phyloP scores from a whole-genome alignment of 1,140 invertebrate species.

The Ostrea edulis region DNA sequence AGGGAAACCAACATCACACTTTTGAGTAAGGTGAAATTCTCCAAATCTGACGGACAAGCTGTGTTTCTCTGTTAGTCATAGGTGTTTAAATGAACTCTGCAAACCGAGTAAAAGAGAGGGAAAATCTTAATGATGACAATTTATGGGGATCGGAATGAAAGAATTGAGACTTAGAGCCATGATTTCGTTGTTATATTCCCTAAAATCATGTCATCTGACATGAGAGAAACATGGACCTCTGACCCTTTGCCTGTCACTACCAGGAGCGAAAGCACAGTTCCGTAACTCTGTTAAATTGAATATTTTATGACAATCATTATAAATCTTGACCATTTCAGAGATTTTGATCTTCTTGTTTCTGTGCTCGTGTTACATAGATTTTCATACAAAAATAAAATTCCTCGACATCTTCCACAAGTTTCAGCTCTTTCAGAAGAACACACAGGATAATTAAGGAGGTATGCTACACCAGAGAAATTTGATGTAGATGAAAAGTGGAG shows the following conservation, averaged over 20 bases:
- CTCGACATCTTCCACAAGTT: background rate
- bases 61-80: slow-evolving; percentile 24
- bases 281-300: slow-evolving; percentile 34
- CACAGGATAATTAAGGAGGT: too few relatives aligned
- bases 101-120: background rate
- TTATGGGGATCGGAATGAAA: background rate
- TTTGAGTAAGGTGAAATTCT: background rate
- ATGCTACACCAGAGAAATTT: too few relatives aligned
- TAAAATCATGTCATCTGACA: slow-evolving; percentile 32
- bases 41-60: background rate
- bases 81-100: slow-evolving; percentile 31
- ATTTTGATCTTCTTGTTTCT: slow-evolving; percentile 21
- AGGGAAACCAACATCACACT: background rate
- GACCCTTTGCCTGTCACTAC: slow-evolving; percentile 11
- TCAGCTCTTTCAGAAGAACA: background rate
- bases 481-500: too few relatives aligned
- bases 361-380: background rate
- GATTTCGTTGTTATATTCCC: slow-evolving; percentile 20
- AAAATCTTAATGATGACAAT: slow-evolving; percentile 37
- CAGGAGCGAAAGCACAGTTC: background rate
- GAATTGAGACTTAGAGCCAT: slow-evolving; percentile 27
- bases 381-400: slow-evolving; percentile 4
- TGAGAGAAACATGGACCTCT: background rate
- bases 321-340: slow-evolving; percentile 13
- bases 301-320: slow-evolving; percentile 30